Percentiles rank a stretch among this genome's conserved stretches.
Evolutionary conservation across 2,888 invertebrate genomes (phyloP).

Genomic region (Oscheius sp.): DNA sequence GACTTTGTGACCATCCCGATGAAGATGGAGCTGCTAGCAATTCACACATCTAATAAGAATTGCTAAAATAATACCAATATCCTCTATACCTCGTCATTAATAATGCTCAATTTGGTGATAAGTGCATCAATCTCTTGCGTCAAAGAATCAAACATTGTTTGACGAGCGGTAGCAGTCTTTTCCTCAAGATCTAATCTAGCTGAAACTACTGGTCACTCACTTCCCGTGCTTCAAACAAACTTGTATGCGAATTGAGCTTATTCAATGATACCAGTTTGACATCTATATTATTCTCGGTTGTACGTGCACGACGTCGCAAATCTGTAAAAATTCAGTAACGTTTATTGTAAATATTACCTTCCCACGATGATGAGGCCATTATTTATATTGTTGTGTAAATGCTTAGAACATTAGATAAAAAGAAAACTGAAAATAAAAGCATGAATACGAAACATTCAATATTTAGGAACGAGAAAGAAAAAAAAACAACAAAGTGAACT

Average conservation of each 20-base stretch:
- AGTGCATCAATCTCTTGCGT: constrained; percentile 91
- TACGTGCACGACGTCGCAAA: constrained; percentile 89
- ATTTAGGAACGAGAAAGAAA: too few species aligned
- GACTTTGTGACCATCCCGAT: constrained; percentile 74
- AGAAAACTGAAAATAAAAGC: neutral
- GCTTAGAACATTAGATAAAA: too few species aligned
- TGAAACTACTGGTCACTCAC: constrained; percentile 16
- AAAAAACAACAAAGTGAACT: too few species aligned
- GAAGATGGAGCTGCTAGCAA: constrained; percentile 47
- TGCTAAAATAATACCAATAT: neutral
- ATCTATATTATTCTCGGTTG: constrained; percentile 95
- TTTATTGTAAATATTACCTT: constrained; percentile 7
- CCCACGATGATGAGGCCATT: constrained; percentile 24
- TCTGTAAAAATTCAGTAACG: constrained; percentile 77
- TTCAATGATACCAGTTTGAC: constrained; percentile 93
- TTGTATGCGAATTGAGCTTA: constrained; percentile 79
- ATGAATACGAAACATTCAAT: too few species aligned
- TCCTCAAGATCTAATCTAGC: constrained; percentile 40
- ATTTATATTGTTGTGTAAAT: too few species aligned
- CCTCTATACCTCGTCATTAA: constrained; percentile 76
- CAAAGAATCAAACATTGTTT: constrained; percentile 87
- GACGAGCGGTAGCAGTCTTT: constrained; percentile 79
- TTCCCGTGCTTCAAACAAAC: constrained; percentile 17
- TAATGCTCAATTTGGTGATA: constrained; percentile 86
- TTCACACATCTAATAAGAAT: constrained; percentile 47